phyloP scores from a whole-genome alignment of 2,113 vertebrate genomes.

The Peromyscus californicus region DNA sequence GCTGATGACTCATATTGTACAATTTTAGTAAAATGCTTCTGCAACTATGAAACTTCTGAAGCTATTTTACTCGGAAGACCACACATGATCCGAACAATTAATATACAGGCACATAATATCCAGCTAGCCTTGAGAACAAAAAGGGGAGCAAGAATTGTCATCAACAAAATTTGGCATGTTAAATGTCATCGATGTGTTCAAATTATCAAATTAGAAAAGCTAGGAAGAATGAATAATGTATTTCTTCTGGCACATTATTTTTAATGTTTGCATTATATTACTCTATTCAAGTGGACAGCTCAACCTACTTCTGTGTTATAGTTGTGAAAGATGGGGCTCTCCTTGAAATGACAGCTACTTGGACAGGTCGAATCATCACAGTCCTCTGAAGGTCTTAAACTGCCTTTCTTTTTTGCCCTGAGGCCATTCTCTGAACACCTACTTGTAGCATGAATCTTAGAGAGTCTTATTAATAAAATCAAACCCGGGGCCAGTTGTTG shows the following conservation, averaged over 20 bases:
- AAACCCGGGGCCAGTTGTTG: too few relatives aligned
- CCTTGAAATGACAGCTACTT: neutral
- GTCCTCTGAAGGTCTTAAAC: neutral
- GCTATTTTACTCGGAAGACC: conserved; percentile 43
- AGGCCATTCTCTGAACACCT: neutral
- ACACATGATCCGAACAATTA: neutral
- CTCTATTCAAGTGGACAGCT: neutral
- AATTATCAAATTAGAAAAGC: neutral
- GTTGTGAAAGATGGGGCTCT: neutral
- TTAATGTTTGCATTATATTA: neutral
- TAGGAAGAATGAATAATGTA: neutral
- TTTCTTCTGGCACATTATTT: neutral
- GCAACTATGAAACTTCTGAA: neutral
- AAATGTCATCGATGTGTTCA: neutral
- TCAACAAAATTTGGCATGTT: neutral
- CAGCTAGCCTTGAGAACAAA: neutral
- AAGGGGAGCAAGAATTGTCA: neutral
- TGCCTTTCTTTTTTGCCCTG: neutral
- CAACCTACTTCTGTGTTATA: neutral
- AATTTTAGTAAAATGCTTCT: neutral
- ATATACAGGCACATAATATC: neutral
- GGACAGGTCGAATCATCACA: neutral
- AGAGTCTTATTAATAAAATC: too few relatives aligned
- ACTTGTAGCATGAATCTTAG: too few relatives aligned
- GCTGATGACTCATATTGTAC: neutral